Percentiles rank a stretch among this genome's conserved stretches.
phyloP scores from a whole-genome alignment of 2,113 vertebrate genomes.

The Dasypus novemcinctus region DNA sequence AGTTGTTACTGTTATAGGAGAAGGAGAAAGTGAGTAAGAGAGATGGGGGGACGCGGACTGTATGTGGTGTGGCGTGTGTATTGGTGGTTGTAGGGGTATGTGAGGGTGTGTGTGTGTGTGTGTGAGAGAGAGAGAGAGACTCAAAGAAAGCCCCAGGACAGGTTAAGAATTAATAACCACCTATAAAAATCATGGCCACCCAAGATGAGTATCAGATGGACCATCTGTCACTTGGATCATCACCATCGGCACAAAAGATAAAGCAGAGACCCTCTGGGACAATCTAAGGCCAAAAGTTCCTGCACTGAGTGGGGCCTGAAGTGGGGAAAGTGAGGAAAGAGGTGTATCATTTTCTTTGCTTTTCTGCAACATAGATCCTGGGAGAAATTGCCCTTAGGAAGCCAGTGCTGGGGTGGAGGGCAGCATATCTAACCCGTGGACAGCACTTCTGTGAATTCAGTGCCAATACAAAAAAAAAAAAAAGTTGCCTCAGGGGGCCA shows the following conservation, averaged over 20 bases:
- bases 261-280: not conserved
- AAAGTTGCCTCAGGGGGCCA: not conserved
- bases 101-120: not conserved
- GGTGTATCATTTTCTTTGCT: fast-evolving
- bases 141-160: not conserved
- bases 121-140: not conserved
- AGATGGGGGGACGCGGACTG: not conserved
- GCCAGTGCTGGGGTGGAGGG: too few relatives aligned
- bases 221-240: not conserved
- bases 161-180: not conserved
- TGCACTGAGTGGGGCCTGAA: not conserved
- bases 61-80: not conserved
- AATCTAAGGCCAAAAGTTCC: not conserved
- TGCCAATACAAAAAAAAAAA: not conserved
- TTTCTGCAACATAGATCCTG: fast-evolving
- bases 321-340: fast-evolving
- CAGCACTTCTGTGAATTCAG: not conserved
- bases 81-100: not conserved
- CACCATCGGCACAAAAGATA: not conserved
- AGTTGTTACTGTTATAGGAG: not conserved
- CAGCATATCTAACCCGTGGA: fast-evolving
- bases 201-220: not conserved
- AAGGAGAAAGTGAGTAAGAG: not conserved
- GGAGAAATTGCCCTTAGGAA: not conserved
- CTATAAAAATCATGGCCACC: not conserved